Evolutionary conservation across 2,797 vertebrate genomes (phyloP).

Genomic region (Agapornis canus): DNA sequence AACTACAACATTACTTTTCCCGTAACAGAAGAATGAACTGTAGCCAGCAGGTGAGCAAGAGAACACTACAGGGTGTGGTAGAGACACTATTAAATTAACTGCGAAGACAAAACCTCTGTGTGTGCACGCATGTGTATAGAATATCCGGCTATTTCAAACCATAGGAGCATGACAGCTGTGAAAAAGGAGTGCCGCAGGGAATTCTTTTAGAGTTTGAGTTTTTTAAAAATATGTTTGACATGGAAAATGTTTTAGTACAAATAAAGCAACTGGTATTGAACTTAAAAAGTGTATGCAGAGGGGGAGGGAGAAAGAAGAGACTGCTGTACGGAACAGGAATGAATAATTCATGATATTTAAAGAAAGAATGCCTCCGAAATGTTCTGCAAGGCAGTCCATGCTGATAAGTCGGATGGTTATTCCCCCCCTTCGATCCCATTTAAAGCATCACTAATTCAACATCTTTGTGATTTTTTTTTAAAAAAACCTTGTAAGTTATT

Average conservation of each 20-base stretch:
- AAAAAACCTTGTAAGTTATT: conserved; percentile 49
- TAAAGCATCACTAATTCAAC: conserved; percentile 82
- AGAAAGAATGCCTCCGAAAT: conserved; percentile 81
- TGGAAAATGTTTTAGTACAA: conserved; percentile 95
- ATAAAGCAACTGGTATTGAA: conserved; percentile 94
- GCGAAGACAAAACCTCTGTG: conserved; percentile 78
- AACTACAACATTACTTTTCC: conserved; percentile 56
- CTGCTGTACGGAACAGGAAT: conserved; percentile 82
- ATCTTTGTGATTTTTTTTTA: conserved; percentile 66
- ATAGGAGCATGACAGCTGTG: conserved; percentile 91
- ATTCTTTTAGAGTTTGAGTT: conserved; percentile 87
- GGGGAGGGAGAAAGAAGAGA: conserved; percentile 76
- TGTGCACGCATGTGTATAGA: background rate
- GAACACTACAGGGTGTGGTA: conserved; percentile 86
- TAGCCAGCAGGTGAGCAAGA: conserved; percentile 85
- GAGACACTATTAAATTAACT: conserved; percentile 89
- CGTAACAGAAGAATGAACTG: conserved; percentile 60
- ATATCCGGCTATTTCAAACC: conserved; percentile 82
- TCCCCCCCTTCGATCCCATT: conserved; percentile 20
- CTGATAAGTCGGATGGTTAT: conserved; percentile 73
- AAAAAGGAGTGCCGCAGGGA: conserved; percentile 92
- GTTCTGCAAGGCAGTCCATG: conserved; percentile 75
- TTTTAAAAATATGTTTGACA: conserved; percentile 89
- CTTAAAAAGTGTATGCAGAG: conserved; percentile 75
- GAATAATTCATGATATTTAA: conserved; percentile 94